A percentile compares a stretch with the other conserved stretches of the same genome.
phyloP scores from a whole-genome alignment of 2,797 vertebrate genomes.

The Pantherophis vulpinus region DNA sequence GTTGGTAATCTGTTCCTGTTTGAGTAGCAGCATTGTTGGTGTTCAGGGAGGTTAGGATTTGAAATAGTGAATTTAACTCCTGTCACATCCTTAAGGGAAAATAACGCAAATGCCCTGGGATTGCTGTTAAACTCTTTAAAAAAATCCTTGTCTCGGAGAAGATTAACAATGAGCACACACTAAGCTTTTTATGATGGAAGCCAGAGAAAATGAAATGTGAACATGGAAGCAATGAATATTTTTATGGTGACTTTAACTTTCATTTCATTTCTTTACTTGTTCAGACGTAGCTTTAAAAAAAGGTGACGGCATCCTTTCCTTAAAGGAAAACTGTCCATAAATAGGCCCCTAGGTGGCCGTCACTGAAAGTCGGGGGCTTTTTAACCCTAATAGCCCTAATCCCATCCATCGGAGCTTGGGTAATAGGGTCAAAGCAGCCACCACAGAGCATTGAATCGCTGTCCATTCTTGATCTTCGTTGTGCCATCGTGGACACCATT shows the following conservation, averaged over 20 bases:
- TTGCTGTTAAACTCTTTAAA: not conserved
- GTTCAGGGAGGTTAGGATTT: slow-evolving; percentile 5
- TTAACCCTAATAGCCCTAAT: not conserved
- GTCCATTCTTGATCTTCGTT: not conserved
- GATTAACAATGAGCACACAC: slow-evolving; percentile 13
- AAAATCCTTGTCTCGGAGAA: not conserved
- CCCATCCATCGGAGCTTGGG: rapidly evolving
- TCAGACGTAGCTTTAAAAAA: not conserved
- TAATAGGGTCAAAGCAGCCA: not conserved
- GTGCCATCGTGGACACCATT: not conserved
- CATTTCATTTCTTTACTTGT: not conserved
- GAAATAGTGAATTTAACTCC: not conserved
- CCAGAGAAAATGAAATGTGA: not conserved
- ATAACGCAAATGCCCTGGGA: rapidly evolving
- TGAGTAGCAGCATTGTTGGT: not conserved
- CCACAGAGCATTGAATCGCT: not conserved
- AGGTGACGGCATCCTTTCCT: rapidly evolving
- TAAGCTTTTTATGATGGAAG: slow-evolving; percentile 18
- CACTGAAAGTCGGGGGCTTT: not conserved
- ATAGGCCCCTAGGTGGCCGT: rapidly evolving
- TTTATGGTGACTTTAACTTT: slow-evolving; percentile 20
- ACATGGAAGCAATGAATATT: slow-evolving; percentile 14
- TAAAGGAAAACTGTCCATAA: not conserved
- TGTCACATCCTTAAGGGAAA: not conserved
- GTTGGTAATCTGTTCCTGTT: not conserved